Base-by-base conservation (phyloP, 2,888 invertebrate species). In the Trilocha varians region DNA sequence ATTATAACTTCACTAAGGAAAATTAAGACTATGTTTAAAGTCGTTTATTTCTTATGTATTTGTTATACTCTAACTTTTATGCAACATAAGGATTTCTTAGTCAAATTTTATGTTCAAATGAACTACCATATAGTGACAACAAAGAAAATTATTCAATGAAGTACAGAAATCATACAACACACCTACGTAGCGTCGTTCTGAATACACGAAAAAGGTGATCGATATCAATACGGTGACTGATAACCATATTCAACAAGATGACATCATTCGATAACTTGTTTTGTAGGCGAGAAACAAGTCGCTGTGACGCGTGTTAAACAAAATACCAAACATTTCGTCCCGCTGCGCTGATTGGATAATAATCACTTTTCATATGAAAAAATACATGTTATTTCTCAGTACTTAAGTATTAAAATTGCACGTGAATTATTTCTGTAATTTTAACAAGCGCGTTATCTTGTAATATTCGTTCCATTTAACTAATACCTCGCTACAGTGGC, bases 271-370 rank as follows among this genome's bases (percentile, higher is more conserved):
- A 44, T 50, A 52, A 55, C 50, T 47, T 44, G 44, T 41, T 32
- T 46, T 43, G 38, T 32, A 41, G 43, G 40, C 46, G 16, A 39
- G 46, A 42, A 52, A 51, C 49, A 52, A 53, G 54, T 54, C 46
- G 54, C 43, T 39, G 40, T 48, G 47, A 51, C 48, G 48, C 44
- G 42, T 50, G 36, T 36, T 25, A 11, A 11, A 6, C 11, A 25
- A 25, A 25, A 25, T 25, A 25, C 25, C 6, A 25, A 25, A 41
- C 43, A 44, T 44, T 46, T 46, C 42, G 39, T 33, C 40, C 15
- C 35, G 37, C 45, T 52, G 48, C 35, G 37, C 45, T 52, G 48
- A 59, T 60, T 60, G 55, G 53, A 62, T 56, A 62, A 63, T 52
- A 52, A 52, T 49, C 47, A 41, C 48, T 50, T 53, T 44, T 44